Base-by-base conservation (phyloP, 2,113 vertebrate genomes). In the Phainopepla nitens region DNA sequence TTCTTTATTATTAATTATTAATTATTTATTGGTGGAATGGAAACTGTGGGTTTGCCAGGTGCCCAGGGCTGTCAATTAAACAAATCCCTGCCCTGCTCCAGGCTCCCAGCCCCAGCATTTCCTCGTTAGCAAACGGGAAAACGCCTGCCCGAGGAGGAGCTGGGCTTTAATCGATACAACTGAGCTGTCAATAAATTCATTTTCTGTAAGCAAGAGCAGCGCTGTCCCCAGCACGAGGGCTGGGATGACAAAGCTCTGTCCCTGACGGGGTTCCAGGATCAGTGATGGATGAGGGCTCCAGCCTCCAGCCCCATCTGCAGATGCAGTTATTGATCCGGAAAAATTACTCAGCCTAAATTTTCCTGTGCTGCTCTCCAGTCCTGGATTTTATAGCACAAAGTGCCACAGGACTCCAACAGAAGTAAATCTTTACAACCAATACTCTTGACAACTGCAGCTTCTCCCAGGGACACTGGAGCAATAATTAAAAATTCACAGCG, bases 401-500 rank as follows among this genome's bases (percentile, higher is more conserved):
- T 28, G 75, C 9, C 17, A 17, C 61, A 84, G 39, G 57, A 14
- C 21, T 47, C 79, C 86, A n/a, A 8, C 56, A 84, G 62, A 75
- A 84, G 54, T 78, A 96, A 97, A 96, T 96, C 91, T 95, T 35
- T 51, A n/a, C 65, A 81, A 80, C 35, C 86, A 75, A 45, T 44
- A 41, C 39, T 90, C 90, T 94, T 94, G 96, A 89, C 81, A 94
- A 73, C 51, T 80, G 75, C 76, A 92, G 71, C 82, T 82, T 83
- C 81, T 81, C 53, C 65, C 85, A 65, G 65, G n/a, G 51, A 61
- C 80, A 41, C 86, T 25, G 64, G 96, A 60, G 75, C 39, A 93
- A 91, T 75, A 93, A 97, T 95, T 97, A 96, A 94, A 84, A 95
- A 97, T 94, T 94, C 92, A 94, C 27, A 81, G 53, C 0, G 76